Evolutionary conservation across 1,140 invertebrate species (phyloP).

Genomic region (Drosophila sp.): DNA sequence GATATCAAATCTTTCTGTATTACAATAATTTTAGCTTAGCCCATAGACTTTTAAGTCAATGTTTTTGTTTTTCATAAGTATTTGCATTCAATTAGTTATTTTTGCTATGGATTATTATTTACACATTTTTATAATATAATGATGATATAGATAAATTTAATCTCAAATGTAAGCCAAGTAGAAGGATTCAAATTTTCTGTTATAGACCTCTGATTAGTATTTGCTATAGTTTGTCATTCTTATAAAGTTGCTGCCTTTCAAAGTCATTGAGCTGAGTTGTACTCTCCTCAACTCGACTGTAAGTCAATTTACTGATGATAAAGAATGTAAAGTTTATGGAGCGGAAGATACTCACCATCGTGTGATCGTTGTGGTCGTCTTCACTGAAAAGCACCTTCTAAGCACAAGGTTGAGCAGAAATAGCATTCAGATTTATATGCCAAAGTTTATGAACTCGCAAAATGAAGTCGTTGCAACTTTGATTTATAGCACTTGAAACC

Average conservation of each 20-base stretch:
- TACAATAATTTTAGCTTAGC: no score
- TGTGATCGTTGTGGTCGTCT: no score
- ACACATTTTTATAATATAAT: no score
- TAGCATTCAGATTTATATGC: constrained; percentile 8
- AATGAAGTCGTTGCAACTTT: constrained; percentile 8
- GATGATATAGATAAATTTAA: no score
- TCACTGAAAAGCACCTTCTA: constrained; percentile 4
- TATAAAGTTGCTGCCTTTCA: background rate
- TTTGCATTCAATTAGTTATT: no score
- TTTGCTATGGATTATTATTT: no score
- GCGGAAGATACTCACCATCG: background rate
- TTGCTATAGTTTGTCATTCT: background rate
- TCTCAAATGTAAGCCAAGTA: no score
- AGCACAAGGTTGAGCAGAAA: constrained; percentile 2
- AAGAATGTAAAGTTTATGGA: constrained; percentile 5
- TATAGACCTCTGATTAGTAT: no score
- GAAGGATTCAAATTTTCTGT: no score
- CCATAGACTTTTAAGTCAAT: no score
- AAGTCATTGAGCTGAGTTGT: background rate
- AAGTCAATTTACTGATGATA: constrained; percentile 3
- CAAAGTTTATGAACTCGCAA: constrained; percentile 13
- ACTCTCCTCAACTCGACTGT: background rate
- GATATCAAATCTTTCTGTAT: no score
- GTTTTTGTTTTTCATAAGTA: no score
- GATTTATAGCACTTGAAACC: constrained; percentile 1